These are phyloP conservation scores for Zygothrica quintamaculata DNA, from an alignment of 2,888 invertebrate species.

Conservation along the genomic window DNA sequence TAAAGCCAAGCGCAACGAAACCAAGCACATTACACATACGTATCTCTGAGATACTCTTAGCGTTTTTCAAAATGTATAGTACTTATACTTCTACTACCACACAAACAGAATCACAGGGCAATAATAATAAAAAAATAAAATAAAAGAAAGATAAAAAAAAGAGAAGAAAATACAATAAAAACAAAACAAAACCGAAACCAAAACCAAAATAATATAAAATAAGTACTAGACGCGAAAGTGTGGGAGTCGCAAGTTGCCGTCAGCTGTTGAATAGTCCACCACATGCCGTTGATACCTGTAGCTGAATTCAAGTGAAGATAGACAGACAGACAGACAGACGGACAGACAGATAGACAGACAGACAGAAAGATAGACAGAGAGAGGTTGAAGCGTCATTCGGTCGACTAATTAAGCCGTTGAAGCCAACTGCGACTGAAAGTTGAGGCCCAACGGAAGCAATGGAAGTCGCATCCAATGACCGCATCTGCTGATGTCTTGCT, in stretches of 20 bases:
- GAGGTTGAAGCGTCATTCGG: constrained; percentile 37
- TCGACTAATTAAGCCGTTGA: constrained; percentile 63
- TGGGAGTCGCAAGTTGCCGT: constrained; percentile 63
- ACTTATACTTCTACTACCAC: neutral
- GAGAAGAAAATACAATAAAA: neutral
- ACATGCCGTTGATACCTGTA: constrained; percentile 47
- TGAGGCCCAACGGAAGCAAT: constrained; percentile 59
- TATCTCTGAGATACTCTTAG: constrained; percentile 73
- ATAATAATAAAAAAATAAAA: neutral
- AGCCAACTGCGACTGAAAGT: constrained; percentile 34
- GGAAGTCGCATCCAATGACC: constrained; percentile 52
- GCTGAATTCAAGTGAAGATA: constrained; percentile 24
- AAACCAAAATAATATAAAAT: constrained; percentile 6
- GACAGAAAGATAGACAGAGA: constrained; percentile 47
- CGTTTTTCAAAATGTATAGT: constrained; percentile 62
- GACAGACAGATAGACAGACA: constrained; percentile 51
- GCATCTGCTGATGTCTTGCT: constrained; percentile 38
- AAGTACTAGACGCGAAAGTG: constrained; percentile 74
- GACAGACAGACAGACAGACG: constrained; percentile 53
- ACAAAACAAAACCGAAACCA: neutral
- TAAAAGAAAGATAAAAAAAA: neutral
- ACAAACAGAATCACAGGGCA: constrained; percentile 11
- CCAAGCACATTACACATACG: constrained; percentile 34
- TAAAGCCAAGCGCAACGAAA: constrained; percentile 26
- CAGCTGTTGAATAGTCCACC: constrained; percentile 59